Evolutionary conservation across 2,888 invertebrate species (phyloP), one percentile per base, ranked within the genome.

Genomic region (Meiosimyza platycephala): DNA sequence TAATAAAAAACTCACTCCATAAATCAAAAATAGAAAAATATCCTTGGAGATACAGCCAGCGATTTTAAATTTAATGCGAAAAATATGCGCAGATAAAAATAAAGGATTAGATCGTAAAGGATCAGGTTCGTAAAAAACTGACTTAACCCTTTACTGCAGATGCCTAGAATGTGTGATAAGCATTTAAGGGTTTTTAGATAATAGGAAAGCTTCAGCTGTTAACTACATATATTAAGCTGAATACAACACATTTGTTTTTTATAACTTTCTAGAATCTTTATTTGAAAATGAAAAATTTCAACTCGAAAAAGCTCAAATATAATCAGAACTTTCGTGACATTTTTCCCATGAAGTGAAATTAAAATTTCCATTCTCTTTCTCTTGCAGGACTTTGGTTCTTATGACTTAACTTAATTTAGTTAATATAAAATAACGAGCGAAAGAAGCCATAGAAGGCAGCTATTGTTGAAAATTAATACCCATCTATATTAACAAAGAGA

Each of bases 11-110:
- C 22, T 16, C 54, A 51, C 52, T 12, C 47, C 16, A 15, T 47
- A 28, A 33, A 40, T n/a, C 40, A 63, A 63, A 16, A 47, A 62
- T 40, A n/a, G 60, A 60, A 28, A 51, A 22, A 28, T 16, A 54
- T 75, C 73, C 71, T 72, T 74, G 70, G 73, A 72, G 71, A 65
- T 71, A 68, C 76, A 72, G 55, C 62, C 72, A 70, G 76, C 75
- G 66, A 78, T 75, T 79, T 75, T 69, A 54, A 76, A 82, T 81
- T 82, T 84, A 85, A 85, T 86, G 82, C 81, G 80, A 79, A 82
- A 84, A 85, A 85, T 85, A 86, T 85, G 85, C 81, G 81, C 75
- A 71, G 74, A 77, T 77, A 74, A 75, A 73, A 75, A 75, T 77
- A 72, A 74, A 50, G 68, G 73, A 40, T 71, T 62, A 22, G 48